Evolutionary conservation across 2,113 vertebrate genomes (phyloP).

Genomic region (Laterallus jamaicensis): DNA sequence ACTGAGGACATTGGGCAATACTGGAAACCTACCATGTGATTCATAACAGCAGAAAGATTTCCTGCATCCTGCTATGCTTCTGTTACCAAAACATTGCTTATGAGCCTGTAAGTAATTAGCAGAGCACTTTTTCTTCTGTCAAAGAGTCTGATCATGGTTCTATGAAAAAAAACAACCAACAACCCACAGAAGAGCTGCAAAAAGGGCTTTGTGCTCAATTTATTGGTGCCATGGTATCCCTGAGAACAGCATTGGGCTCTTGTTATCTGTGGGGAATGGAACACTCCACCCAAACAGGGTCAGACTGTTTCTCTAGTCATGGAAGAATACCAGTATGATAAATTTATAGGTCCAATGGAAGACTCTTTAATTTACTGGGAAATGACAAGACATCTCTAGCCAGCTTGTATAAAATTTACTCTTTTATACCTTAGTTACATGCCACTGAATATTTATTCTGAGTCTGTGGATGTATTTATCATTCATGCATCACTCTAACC

Average conservation of each 20-base stretch:
- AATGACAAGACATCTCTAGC: slow-evolving; percentile 70
- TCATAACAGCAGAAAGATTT: not conserved
- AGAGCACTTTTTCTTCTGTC: not conserved
- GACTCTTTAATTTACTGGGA: slow-evolving; percentile 73
- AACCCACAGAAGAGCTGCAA: not conserved
- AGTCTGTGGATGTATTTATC: slow-evolving; percentile 65
- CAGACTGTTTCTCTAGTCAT: slow-evolving; percentile 38
- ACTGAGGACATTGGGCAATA: not conserved
- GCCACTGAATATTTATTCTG: slow-evolving; percentile 58
- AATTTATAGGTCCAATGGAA: slow-evolving; percentile 61
- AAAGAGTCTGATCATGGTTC: not conserved
- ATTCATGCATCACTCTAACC: slow-evolving; percentile 50
- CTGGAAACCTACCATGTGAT: not conserved
- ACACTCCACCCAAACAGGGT: slow-evolving; percentile 22
- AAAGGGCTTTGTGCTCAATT: not conserved
- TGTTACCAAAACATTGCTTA: not conserved
- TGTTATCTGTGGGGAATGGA: slow-evolving; percentile 28
- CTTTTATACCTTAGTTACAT: slow-evolving; percentile 63
- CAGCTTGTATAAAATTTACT: slow-evolving; percentile 64
- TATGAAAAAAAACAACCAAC: not conserved
- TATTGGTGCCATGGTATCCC: not conserved
- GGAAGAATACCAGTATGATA: slow-evolving; percentile 50
- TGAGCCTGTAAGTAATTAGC: not conserved
- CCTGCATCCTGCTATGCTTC: not conserved
- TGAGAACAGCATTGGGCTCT: not conserved